These are phyloP conservation scores for Stenurella melanura DNA, from an alignment of 2,888 invertebrate genomes.

Conservation along the genomic window DNA sequence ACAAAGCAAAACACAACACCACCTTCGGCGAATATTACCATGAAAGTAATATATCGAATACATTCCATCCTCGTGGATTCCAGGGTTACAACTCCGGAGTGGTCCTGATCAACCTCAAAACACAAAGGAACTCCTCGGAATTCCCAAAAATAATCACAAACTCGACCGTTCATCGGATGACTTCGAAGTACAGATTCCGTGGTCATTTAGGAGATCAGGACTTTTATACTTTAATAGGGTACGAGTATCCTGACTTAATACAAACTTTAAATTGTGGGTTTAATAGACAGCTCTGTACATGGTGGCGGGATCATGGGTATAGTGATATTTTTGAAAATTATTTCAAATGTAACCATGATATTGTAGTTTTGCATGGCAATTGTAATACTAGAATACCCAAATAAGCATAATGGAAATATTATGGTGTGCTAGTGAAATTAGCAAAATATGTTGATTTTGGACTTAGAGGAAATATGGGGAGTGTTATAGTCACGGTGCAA, in stretches of 20 bases:
- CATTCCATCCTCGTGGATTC: constrained; percentile 74
- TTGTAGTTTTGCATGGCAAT: constrained; percentile 84
- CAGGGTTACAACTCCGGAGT: constrained; percentile 91
- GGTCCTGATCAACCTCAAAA: constrained; percentile 81
- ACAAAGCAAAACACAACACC: constrained; percentile 78
- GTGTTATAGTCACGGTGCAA: too few species aligned
- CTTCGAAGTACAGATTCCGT: constrained; percentile 79
- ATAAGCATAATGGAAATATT: constrained; percentile 29
- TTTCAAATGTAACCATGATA: constrained; percentile 79
- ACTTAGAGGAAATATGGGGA: too few species aligned
- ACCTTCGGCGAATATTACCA: constrained; percentile 74
- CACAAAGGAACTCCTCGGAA: constrained; percentile 78
- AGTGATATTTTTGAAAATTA: constrained; percentile 83
- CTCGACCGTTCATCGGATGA: constrained; percentile 75
- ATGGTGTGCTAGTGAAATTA: background rate
- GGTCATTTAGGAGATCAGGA: constrained; percentile 90
- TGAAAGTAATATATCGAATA: constrained; percentile 63
- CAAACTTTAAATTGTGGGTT: constrained; percentile 85
- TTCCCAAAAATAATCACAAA: constrained; percentile 77
- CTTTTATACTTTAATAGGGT: constrained; percentile 83
- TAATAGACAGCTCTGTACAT: constrained; percentile 87
- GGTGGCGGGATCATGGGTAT: constrained; percentile 88
- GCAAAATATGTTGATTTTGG: too few species aligned
- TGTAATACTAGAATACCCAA: constrained; percentile 82
- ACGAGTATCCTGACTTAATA: constrained; percentile 83